These are phyloP conservation scores for Strigamia crassipes DNA, from an alignment of 2,888 invertebrate genomes.

Conservation along the genomic window DNA sequence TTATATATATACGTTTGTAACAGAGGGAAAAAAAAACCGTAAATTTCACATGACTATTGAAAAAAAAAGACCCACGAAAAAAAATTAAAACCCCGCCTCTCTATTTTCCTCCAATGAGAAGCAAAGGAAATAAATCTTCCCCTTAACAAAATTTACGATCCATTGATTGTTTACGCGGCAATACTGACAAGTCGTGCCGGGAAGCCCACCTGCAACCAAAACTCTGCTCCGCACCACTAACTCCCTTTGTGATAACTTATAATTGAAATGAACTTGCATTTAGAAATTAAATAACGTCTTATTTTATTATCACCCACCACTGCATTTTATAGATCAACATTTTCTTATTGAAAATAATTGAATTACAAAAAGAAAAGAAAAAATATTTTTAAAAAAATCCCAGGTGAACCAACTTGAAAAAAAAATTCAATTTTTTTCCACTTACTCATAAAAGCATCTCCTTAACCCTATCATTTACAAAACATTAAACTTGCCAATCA, in stretches of 20 bases:
- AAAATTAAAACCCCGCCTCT: constrained; percentile 15
- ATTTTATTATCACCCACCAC: background rate
- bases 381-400: background rate
- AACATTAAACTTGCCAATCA: constrained; percentile 21
- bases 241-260: constrained; percentile 15
- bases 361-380: background rate
- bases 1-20: constrained; percentile 21
- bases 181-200: constrained; percentile 12
- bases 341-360: background rate
- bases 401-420: background rate
- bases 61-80: constrained; percentile 2
- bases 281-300: background rate
- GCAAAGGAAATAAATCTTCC: constrained; percentile 21
- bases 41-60: constrained; percentile 21
- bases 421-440: background rate
- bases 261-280: constrained; percentile 16
- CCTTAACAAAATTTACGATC: constrained; percentile 21
- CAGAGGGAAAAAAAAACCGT: constrained; percentile 11
- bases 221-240: background rate
- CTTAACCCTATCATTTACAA: constrained; percentile 10
- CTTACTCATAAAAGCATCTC: background rate
- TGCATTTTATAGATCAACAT: background rate
- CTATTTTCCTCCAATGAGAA: constrained; percentile 21
- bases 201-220: constrained; percentile 21
- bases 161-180: constrained; percentile 21